Evolutionary conservation across 2,113 vertebrate genomes (phyloP), one percentile per base, ranked within the genome.

Genomic region (Chaetorhynchus papuensis): DNA sequence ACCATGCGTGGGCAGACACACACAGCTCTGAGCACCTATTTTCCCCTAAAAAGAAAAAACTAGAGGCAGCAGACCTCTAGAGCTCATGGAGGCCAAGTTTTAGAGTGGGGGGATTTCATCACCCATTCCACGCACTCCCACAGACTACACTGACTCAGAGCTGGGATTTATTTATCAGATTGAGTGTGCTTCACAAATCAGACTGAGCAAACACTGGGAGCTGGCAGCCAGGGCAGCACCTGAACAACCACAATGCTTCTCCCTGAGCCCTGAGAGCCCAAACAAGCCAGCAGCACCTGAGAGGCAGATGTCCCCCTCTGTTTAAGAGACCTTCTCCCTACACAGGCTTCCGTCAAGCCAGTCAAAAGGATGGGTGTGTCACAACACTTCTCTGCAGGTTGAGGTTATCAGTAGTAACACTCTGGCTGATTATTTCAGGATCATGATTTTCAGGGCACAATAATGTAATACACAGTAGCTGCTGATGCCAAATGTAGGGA

Each of bases 91-190:
- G 35, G 60, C 20, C 0, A 0, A 76, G 44, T 33, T 68, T 26
- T 30, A 71, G 44, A 42, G 66, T 8, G n/a, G 18, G 41, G 10
- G 20, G 53, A 23, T 76, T 69, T 91, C 19, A 83, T 24, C 35
- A 39, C 18, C 2, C 4, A 27, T 1, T 7, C 2, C 1, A 39
- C 0, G 0, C 22, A 24, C n/a, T 15, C 22, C 31, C 11, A 24
- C 22, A 3, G 0, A 63, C 26, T 10, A 47, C 35, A 42, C 54
- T 2, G 3, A 78, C 35, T 94, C 33, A 53, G 59, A 59, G 49
- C 56, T 27, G 28, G 50, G 69, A 66, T 63, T 56, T 9, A 47
- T 35, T 88, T 42, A 39, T 81, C 63, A 24, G 28, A 79, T 21
- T 2, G 10, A 52, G 39, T 13, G 27, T 15, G 42, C 42, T 69